These are phyloP conservation scores for Oncorhynchus mykiss DNA, from an alignment of 2,113 vertebrate species.

Conservation along the genomic window DNA sequence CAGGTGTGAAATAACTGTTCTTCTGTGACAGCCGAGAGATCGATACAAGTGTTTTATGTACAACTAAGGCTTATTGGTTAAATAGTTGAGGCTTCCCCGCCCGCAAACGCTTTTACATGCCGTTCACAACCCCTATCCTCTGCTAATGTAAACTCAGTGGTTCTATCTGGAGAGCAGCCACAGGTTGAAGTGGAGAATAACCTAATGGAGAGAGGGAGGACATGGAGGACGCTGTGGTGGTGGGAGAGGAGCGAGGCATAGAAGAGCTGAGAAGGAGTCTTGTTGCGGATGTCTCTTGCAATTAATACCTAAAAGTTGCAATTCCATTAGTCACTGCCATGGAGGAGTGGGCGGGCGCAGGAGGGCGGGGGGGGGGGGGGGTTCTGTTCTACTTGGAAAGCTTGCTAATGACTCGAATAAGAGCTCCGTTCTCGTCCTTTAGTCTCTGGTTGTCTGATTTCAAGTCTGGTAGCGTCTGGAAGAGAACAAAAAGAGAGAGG, in stretches of 20 bases:
- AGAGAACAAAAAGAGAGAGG: constrained; percentile 54
- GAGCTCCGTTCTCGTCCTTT: constrained; percentile 98
- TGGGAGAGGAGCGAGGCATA: not conserved
- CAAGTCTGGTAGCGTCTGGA: constrained; percentile 96
- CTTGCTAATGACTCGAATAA: constrained; percentile 96
- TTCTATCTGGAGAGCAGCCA: constrained; percentile 84
- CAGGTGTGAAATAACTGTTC: constrained; percentile 83
- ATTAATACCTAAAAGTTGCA: constrained; percentile 86
- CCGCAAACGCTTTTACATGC: constrained; percentile 74
- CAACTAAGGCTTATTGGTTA: constrained; percentile 99
- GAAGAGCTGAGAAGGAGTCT: constrained; percentile 17
- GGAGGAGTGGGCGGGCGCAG: constrained; percentile 47
- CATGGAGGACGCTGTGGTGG: constrained; percentile 30
- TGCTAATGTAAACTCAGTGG: constrained; percentile 89
- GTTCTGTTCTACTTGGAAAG: constrained; percentile 85
- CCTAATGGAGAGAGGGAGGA: constrained; percentile 33
- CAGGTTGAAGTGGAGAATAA: constrained; percentile 77
- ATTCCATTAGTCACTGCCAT: constrained; percentile 82
- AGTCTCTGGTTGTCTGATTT: constrained; percentile 99
- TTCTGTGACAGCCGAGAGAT: constrained; percentile 83
- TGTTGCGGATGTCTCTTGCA: constrained; percentile 76
- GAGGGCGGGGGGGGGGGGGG: constrained; percentile 19
- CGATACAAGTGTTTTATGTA: constrained; percentile 89
- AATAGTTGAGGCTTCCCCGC: constrained; percentile 89
- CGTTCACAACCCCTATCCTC: constrained; percentile 45